Base-by-base conservation (phyloP, 2,888 invertebrate species). In the Spilosoma lubricipeda region DNA sequence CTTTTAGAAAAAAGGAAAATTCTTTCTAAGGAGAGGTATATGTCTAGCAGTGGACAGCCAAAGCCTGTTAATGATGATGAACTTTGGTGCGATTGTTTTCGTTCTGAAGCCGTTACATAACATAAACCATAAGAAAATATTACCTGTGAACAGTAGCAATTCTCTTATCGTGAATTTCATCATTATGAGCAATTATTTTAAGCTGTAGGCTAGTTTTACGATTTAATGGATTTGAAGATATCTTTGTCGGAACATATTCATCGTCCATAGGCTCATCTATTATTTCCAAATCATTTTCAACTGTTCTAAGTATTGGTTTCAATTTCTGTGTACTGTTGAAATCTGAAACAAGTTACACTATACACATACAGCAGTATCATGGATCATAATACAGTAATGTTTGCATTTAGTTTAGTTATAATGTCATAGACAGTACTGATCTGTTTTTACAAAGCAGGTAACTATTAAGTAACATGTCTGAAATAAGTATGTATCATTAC, bases 241-340 rank as follows among this genome's bases (percentile, higher is more conserved):
- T 76, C 75, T 86, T 91, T 73, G 88, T 83, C 36, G 89, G 85
- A 30, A 85, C 75, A 81, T 89, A 89, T 36, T 92, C 92, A 52
- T 91, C 93, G 36, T 85, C 94, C 93, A 95, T 94, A 11, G 93
- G 92, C 73, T 95, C 93, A 89, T 94, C 93, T 88, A 93, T 90
- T 67, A 93, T 85, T 90, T 94, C 92, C 82, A 95, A 87, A 84
- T 96, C 95, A 90, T 96, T 96, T 85, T 94, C 93, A 76, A 96
- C 92, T 68, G 95, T 95, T 81, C 96, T 91, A 9, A 94, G 78
- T 73, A 96, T 94, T 36, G 95, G 95, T 85, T 92, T 94, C 30
- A 89, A 85, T 80, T 89, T 87, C 59, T 87, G 78, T 72, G 76
- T 75, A 23, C 71, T 68, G 69, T 78, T 70, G 56, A 70, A 75